A percentile compares a stretch with the other conserved stretches of the same genome.
These are phyloP conservation scores for Hippocampus abdominalis DNA, from an alignment of 2,113 vertebrate species.

Conservation along the genomic window DNA sequence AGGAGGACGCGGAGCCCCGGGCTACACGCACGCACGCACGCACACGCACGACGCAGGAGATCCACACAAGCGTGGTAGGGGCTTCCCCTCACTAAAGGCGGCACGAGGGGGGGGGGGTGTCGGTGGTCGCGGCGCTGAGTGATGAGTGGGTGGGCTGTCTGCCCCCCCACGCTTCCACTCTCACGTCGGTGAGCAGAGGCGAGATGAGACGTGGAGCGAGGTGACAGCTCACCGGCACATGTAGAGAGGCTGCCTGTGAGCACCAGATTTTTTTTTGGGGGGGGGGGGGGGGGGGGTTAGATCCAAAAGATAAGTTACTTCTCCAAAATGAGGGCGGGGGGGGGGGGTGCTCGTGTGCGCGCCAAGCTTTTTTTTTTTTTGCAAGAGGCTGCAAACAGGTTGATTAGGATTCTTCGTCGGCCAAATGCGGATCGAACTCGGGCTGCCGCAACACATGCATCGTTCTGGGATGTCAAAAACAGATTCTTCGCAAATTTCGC, in stretches of 20 bases:
- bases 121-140: not conserved
- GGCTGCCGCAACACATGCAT: not conserved
- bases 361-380: conserved; percentile 43
- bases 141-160: conserved; percentile 5
- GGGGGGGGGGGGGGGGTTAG: conserved; percentile 4
- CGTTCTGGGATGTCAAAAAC: not conserved
- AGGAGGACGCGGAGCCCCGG: conserved; percentile 55
- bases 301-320: conserved; percentile 17
- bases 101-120: conserved; percentile 4
- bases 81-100: conserved; percentile 51
- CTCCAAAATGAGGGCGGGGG: not conserved
- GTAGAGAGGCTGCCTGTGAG: not conserved
- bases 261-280: conserved; percentile 20
- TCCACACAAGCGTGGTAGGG: conserved; percentile 49
- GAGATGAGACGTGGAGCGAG: conserved; percentile 1
- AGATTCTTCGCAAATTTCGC: not conserved
- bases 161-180: conserved; percentile 41
- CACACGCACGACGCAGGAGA: conserved; percentile 37
- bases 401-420: conserved; percentile 62
- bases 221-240: not conserved
- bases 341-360: conserved; percentile 52
- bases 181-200: conserved; percentile 27
- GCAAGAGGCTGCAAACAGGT: conserved; percentile 57
- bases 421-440: not conserved
- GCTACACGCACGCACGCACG: conserved; percentile 46